These are phyloP conservation scores for Hemibagrus guttatus DNA, from an alignment of 2,797 vertebrate genomes.

Conservation along the genomic window DNA sequence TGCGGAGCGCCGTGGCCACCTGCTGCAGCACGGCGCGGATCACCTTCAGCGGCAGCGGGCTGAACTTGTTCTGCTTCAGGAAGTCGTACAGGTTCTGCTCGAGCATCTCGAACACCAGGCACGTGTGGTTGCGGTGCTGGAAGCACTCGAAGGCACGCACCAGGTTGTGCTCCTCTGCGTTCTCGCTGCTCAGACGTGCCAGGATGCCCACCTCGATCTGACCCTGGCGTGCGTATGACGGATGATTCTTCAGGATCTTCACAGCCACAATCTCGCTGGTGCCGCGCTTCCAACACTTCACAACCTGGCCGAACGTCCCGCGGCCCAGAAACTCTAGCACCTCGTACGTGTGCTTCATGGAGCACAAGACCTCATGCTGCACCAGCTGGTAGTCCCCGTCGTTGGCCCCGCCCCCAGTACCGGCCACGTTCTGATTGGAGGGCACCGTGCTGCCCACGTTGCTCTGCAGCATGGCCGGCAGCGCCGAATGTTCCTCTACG, in stretches of 20 bases:
- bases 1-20: conserved; percentile 94
- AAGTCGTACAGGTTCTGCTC: conserved; percentile 98
- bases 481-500: conserved; percentile 86
- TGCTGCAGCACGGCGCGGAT: conserved; percentile 94
- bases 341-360: conserved; percentile 92
- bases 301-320: conserved; percentile 96
- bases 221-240: conserved; percentile 94
- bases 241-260: conserved; percentile 97
- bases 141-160: conserved; percentile 96
- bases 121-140: conserved; percentile 94
- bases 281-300: conserved; percentile 97
- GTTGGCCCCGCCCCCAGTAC: conserved; percentile 65
- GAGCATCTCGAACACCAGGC: conserved; percentile 97
- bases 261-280: conserved; percentile 93
- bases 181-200: conserved; percentile 90
- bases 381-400: conserved; percentile 96
- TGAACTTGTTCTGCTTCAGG: conserved; percentile 98
- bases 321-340: conserved; percentile 95
- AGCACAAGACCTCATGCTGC: conserved; percentile 93
- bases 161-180: conserved; percentile 93
- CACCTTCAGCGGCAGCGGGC: conserved; percentile 93
- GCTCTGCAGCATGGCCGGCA: conserved; percentile 91
- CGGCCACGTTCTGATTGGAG: conserved; percentile 82
- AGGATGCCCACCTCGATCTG: conserved; percentile 93
- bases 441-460: conserved; percentile 80